Percentiles rank a stretch among this genome's conserved stretches.
These are phyloP conservation scores for Archocentrus centrarchus DNA, from an alignment of 2,113 vertebrate genomes.

Conservation along the genomic window DNA sequence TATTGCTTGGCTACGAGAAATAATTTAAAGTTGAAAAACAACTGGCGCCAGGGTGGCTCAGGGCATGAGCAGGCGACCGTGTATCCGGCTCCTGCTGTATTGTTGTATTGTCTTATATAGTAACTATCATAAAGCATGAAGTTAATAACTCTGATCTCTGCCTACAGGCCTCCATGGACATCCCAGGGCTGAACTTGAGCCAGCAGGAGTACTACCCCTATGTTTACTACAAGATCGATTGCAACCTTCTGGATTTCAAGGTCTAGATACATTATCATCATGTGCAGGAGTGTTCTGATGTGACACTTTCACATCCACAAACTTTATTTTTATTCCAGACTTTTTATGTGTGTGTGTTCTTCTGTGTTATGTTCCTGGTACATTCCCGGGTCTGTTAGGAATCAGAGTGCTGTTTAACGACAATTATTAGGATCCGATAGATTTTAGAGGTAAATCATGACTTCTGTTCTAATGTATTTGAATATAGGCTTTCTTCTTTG, in stretches of 20 bases:
- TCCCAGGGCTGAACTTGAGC: slow-evolving; percentile 96
- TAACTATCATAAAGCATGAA: neutral
- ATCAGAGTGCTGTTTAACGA: neutral
- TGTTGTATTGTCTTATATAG: neutral
- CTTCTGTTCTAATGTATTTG: slow-evolving; percentile 22
- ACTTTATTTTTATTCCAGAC: slow-evolving; percentile 30
- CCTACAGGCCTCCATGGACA: slow-evolving; percentile 92
- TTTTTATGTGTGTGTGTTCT: slow-evolving; percentile 2
- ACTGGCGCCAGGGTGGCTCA: too few species aligned
- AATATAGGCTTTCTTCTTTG: neutral
- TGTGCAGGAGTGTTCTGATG: slow-evolving; percentile 29
- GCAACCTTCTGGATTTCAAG: slow-evolving; percentile 97
- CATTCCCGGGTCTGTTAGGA: slow-evolving; percentile 32
- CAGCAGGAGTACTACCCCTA: slow-evolving; percentile 99
- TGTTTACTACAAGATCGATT: slow-evolving; percentile 99
- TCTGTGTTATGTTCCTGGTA: neutral
- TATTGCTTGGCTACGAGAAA: neutral
- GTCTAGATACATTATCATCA: slow-evolving; percentile 71
- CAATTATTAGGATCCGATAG: neutral
- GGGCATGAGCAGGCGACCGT: too few species aligned
- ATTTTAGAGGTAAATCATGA: neutral
- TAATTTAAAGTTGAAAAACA: neutral
- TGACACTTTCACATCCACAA: slow-evolving; percentile 27
- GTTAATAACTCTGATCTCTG: neutral
- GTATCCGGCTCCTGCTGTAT: too few species aligned